A percentile compares a stretch with the other conserved stretches of the same genome.
Evolutionary conservation across 1,140 invertebrate genomes (phyloP).

Genomic region (Maconellicoccus hirsutus): DNA sequence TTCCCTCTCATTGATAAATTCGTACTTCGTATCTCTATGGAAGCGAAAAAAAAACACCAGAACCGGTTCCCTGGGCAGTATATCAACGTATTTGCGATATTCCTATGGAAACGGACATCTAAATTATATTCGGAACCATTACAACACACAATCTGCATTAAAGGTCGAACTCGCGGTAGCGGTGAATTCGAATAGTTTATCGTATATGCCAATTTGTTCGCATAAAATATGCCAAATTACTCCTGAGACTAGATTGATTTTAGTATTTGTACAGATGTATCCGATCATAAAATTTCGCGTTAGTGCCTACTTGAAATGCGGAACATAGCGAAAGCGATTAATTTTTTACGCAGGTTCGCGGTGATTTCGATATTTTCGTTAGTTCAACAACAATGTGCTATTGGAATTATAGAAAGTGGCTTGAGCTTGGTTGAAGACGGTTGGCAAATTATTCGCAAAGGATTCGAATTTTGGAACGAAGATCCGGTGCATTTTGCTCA

Average conservation of each 20-base stretch:
- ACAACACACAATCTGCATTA: neutral
- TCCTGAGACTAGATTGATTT: neutral
- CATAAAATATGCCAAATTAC: neutral
- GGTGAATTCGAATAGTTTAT: neutral
- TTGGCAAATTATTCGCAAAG: neutral
- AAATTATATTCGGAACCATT: neutral
- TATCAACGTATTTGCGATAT: neutral
- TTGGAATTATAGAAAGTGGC: neutral
- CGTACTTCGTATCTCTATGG: neutral
- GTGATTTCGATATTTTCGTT: neutral
- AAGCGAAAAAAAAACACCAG: too few relatives aligned
- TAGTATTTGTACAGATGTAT: constrained; percentile 4
- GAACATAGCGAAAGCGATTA: constrained; percentile 8
- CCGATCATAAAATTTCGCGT: neutral
- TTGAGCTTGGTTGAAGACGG: neutral
- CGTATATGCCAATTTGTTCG: neutral
- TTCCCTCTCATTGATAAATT: neutral
- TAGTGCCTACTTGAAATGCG: neutral
- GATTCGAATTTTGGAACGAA: constrained; percentile 11
- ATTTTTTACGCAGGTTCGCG: constrained; percentile 7
- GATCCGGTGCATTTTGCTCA: constrained; percentile 16
- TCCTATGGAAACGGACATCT: neutral
- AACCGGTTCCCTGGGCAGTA: neutral
- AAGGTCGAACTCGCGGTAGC: neutral
- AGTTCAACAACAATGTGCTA: neutral